phyloP scores from a whole-genome alignment of 2,113 vertebrate species.

The Smithornis capensis region DNA sequence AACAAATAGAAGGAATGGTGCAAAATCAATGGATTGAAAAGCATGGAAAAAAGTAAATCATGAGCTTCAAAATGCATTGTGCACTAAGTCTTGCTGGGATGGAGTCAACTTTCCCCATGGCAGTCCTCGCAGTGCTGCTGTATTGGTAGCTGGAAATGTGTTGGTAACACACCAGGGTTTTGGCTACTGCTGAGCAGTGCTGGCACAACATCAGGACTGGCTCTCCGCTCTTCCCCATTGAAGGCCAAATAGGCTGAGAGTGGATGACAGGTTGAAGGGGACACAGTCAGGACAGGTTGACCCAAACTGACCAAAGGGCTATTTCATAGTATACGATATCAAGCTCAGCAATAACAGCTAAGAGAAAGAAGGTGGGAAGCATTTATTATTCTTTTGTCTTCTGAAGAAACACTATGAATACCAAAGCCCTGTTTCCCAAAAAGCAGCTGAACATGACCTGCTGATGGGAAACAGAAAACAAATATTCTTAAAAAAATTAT shows the following conservation, averaged over 20 bases:
- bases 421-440: not conserved
- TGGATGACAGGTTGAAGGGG: not conserved
- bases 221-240: not conserved
- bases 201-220: not conserved
- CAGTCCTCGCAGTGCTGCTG: not conserved
- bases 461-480: not conserved
- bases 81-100: not conserved
- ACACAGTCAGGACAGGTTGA: not conserved
- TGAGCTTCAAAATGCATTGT: not conserved
- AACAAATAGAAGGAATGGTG: not conserved
- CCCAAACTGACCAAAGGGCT: not conserved
- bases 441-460: not conserved
- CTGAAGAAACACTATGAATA: not conserved
- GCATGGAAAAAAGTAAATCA: fast-evolving
- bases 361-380: not conserved
- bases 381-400: not conserved
- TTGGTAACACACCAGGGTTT: not conserved
- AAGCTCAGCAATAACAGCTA: not conserved
- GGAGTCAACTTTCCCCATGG: not conserved
- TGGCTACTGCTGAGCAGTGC: not conserved
- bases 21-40: not conserved
- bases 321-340: not conserved
- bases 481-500: not conserved
- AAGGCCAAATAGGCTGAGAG: not conserved
- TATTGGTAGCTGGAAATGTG: not conserved